Base-by-base conservation (phyloP, 2,888 invertebrate genomes). In the Mayetiola destructor region DNA sequence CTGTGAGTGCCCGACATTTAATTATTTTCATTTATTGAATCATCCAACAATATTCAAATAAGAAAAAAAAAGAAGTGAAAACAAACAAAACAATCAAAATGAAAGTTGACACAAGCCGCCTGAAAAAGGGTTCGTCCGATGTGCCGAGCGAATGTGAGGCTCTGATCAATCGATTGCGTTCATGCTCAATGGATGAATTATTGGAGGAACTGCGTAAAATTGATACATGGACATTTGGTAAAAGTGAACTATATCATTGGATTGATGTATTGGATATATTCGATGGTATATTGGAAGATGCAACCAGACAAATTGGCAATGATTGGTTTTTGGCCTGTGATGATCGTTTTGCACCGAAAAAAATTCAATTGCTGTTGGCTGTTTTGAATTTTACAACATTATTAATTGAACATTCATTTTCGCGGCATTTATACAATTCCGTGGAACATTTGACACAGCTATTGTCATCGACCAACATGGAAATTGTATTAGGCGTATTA, bases 171-270 rank as follows among this genome's bases (percentile, higher is more conserved):
- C 80, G 80, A 65, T 71, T 88, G 55, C 80, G 82, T 63, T 76
- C 77, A 61, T 82, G 81, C 65, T 80, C 80, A 53, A 77, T 79
- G 48, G 74, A 78, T 58, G 81, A 82, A 66, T 73, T 89, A 59
- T 70, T 83, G 2, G 75, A 77, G 54, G 84, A 85, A 68, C 72
- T 89, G 58, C 79, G 80, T 60, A 80, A 80, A 62, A 81, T 89
- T 61, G 85, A 84, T 64, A 81, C 84, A 40, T 89, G 88, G 88
- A 85, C 85, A 29, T 88, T 83, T 71, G 88, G 88, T 56, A 89
- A 89, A 76, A 89, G 88, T 70, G 89, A 90, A 70, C 72, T 90
- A 18, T 85, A 84, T 66, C 87, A 89, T 69, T 90, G 89, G 89
- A 85, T 87, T 61, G 85, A 87, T 71, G 82, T 88, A 20, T 72